Evolutionary conservation across 1,140 invertebrate genomes (phyloP).

Genomic region (Stegodyphus mimosarum): DNA sequence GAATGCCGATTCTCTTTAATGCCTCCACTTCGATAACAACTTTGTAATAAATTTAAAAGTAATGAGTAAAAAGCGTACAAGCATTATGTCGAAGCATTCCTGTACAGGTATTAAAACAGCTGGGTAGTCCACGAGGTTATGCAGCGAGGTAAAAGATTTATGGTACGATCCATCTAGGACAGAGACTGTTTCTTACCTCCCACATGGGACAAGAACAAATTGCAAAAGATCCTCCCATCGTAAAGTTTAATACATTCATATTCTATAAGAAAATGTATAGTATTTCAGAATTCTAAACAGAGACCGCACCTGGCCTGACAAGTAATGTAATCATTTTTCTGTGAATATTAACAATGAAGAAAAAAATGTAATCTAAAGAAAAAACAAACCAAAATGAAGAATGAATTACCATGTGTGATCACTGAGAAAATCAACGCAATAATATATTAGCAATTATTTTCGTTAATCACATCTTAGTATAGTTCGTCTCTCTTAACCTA

Average conservation of each 20-base stretch:
- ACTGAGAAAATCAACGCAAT: no score
- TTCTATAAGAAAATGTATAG: not conserved
- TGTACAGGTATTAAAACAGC: not conserved
- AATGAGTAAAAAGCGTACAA: not conserved
- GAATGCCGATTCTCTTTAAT: no score
- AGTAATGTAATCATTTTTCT: no score
- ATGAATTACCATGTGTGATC: no score
- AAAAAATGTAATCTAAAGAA: no score
- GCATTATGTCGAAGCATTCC: not conserved
- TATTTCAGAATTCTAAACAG: no score
- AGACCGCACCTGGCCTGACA: no score
- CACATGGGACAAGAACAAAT: not conserved
- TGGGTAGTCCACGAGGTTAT: not conserved
- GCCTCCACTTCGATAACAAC: not conserved
- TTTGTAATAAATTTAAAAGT: constrained; percentile 3
- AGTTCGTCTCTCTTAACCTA: no score
- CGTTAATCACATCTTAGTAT: no score
- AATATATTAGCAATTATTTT: no score
- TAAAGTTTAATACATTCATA: not conserved
- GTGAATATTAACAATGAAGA: no score
- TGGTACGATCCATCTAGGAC: not conserved
- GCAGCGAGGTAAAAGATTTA: not conserved
- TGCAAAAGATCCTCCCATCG: not conserved
- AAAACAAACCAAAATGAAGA: no score
- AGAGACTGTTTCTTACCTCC: not conserved